phyloP scores from a whole-genome alignment of 2,888 invertebrate species.

The Formica aserva region DNA sequence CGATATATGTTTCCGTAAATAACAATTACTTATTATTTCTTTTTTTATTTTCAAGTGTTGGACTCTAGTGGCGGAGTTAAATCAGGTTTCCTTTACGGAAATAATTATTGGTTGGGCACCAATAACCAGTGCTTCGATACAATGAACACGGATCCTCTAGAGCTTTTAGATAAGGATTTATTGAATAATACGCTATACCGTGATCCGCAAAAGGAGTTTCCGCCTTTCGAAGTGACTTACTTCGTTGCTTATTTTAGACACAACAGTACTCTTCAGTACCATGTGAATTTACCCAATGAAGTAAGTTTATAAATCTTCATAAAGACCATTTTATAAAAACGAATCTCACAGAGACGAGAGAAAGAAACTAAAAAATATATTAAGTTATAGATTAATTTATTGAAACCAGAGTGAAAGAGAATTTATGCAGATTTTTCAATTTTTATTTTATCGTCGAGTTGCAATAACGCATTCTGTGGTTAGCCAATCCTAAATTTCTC shows the following conservation, averaged over 20 bases:
- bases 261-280: conserved; percentile 85
- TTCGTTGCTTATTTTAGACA: conserved; percentile 84
- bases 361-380: not conserved
- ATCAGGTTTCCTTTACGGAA: conserved; percentile 88
- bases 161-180: conserved; percentile 72
- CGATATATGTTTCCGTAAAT: not conserved
- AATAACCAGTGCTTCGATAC: conserved; percentile 86
- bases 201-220: conserved; percentile 82
- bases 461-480: not conserved
- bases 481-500: not conserved
- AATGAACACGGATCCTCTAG: conserved; percentile 77
- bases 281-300: conserved; percentile 84
- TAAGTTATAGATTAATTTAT: not conserved
- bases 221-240: conserved; percentile 84
- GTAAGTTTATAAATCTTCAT: conserved; percentile 72
- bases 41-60: conserved; percentile 83
- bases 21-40: not conserved
- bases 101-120: conserved; percentile 88
- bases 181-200: conserved; percentile 79
- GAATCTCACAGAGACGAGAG: not conserved
- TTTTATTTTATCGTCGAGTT: not conserved
- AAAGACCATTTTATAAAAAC: too few relatives aligned
- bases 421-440: not conserved
- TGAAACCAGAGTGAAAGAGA: not conserved
- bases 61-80: conserved; percentile 88